These are phyloP conservation scores for Gavialis gangeticus DNA, from an alignment of 2,113 vertebrate genomes.

Conservation along the genomic window DNA sequence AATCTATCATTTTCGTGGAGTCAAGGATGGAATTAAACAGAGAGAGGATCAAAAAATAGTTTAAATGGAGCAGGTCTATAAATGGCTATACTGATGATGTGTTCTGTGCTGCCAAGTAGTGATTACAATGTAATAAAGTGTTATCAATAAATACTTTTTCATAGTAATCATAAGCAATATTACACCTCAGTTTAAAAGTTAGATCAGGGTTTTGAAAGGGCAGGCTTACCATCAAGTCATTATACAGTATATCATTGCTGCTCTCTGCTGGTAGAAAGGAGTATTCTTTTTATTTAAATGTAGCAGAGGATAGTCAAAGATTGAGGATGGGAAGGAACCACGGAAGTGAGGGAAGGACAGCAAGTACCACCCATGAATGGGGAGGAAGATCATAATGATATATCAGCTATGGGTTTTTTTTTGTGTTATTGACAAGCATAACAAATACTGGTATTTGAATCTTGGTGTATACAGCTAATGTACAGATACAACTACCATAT, in stretches of 20 bases:
- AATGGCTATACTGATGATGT: neutral
- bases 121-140: neutral
- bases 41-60: neutral
- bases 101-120: neutral
- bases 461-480: neutral
- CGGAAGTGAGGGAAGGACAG: neutral
- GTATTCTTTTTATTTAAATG: constrained; percentile 53
- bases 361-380: neutral
- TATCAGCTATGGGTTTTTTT: neutral
- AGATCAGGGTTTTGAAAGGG: neutral
- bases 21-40: neutral
- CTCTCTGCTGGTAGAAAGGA: constrained; percentile 82
- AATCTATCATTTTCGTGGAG: neutral
- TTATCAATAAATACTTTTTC: neutral
- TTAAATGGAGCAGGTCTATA: neutral
- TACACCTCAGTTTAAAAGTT: neutral
- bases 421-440: neutral
- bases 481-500: neutral
- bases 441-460: neutral
- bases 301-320: neutral
- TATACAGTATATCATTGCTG: constrained; percentile 77
- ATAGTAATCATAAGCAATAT: neutral
- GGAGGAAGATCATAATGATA: neutral
- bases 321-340: neutral
- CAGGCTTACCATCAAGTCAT: neutral